phyloP scores from a whole-genome alignment of 2,888 invertebrate genomes.

The Conchocele bisecta region DNA sequence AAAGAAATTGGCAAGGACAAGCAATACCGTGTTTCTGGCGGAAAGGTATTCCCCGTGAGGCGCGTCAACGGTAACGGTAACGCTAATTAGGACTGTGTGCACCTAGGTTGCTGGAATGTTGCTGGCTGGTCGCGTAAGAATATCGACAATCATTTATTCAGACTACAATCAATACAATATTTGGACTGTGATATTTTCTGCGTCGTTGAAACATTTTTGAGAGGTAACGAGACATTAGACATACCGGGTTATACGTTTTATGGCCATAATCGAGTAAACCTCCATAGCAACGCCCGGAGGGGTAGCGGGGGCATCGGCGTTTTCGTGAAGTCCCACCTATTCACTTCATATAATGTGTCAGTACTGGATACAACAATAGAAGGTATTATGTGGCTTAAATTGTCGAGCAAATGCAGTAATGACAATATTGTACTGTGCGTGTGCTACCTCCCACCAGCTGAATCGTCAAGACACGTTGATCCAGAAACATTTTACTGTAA shows the following conservation, averaged over 20 bases:
- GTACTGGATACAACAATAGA: background rate
- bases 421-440: constrained; percentile 9
- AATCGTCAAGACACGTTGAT: background rate
- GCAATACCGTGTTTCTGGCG: background rate
- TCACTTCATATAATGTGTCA: background rate
- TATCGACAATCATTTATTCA: background rate
- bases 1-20: constrained; percentile 17
- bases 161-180: background rate
- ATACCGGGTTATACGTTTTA: constrained; percentile 10
- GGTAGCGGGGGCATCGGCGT: constrained; percentile 23
- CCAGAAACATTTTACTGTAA: constrained; percentile 7
- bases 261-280: constrained; percentile 6
- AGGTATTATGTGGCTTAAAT: background rate
- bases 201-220: constrained; percentile 14
- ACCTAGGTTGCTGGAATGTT: constrained; percentile 16
- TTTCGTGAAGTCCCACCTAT: background rate
- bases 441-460: constrained; percentile 6
- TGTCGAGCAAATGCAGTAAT: background rate
- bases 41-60: background rate
- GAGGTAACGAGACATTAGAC: constrained; percentile 1
- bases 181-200: constrained; percentile 13
- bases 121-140: constrained; percentile 14
- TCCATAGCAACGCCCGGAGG: constrained; percentile 11
- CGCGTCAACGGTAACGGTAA: background rate
- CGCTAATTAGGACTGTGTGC: constrained; percentile 6